A percentile compares a stretch with the other conserved stretches of the same genome.
Conservation (phyloP, 2,113 vertebrate species). For the Amia ocellicauda region DNA sequence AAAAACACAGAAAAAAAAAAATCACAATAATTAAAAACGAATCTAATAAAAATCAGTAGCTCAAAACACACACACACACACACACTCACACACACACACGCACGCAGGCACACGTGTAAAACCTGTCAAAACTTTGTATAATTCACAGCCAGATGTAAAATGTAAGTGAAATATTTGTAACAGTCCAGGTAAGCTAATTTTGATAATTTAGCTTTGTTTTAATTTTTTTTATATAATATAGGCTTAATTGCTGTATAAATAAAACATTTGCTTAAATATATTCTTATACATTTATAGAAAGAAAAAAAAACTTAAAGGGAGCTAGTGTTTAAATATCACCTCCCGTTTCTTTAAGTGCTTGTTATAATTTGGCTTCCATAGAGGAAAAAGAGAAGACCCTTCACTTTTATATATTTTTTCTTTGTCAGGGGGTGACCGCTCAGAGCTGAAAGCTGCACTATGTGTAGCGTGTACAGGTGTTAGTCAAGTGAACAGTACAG, state of each 20-base stretch:
- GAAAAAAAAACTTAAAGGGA: background rate
- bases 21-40: too few species aligned
- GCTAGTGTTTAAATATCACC: constrained; percentile 35
- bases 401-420: constrained; percentile 40
- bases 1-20: background rate
- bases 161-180: constrained; percentile 21
- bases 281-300: constrained; percentile 43
- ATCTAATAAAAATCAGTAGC: too few species aligned
- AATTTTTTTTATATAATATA: background rate
- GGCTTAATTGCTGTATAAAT: constrained; percentile 35
- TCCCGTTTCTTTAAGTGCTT: constrained; percentile 48
- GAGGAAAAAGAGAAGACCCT: constrained; percentile 25
- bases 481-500: constrained; percentile 14
- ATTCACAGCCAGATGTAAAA: constrained; percentile 58
- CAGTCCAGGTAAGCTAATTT: constrained; percentile 30
- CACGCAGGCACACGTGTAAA: too few species aligned
- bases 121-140: constrained; percentile 17
- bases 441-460: constrained; percentile 32
- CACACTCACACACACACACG: too few species aligned
- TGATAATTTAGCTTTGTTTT: constrained; percentile 21
- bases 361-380: constrained; percentile 39
- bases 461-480: constrained; percentile 27
- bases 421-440: constrained; percentile 42
- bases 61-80: too few species aligned
- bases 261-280: constrained; percentile 54